Percentiles rank a stretch among this genome's conserved stretches.
Evolutionary conservation across 2,113 vertebrate species (phyloP).

Genomic region (Carassius carassius): DNA sequence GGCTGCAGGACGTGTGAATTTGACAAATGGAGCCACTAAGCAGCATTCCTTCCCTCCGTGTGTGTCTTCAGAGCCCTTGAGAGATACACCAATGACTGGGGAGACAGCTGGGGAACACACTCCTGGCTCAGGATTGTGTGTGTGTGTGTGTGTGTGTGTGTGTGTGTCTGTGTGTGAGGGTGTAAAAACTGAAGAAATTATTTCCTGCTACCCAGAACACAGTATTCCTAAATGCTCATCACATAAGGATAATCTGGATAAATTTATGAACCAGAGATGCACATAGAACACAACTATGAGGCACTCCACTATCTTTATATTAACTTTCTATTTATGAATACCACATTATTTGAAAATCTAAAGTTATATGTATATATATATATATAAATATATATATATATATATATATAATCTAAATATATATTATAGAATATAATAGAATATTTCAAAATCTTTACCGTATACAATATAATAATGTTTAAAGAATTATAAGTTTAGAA

Average conservation of each 20-base stretch:
- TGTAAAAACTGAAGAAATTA: not conserved
- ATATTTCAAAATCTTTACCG: not conserved
- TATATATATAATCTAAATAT: not conserved
- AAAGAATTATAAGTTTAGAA: too few species aligned
- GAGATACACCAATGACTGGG: not conserved
- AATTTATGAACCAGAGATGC: not conserved
- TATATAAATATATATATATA: too few species aligned
- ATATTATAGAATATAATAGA: not conserved
- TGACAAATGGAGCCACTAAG: constrained; percentile 45
- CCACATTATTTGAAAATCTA: not conserved
- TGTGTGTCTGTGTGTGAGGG: not conserved
- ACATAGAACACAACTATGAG: not conserved
- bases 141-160: too few species aligned
- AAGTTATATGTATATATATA: not conserved
- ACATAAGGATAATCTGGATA: not conserved
- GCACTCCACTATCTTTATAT: not conserved
- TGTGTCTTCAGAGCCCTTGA: constrained; percentile 31
- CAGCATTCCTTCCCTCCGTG: constrained; percentile 16
- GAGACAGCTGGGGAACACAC: constrained; percentile 11
- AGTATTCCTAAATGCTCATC: not conserved
- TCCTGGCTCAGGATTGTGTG: not conserved
- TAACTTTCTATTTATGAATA: not conserved
- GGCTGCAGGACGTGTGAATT: constrained; percentile 25
- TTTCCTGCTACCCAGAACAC: not conserved
- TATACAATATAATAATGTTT: too few species aligned